Evolutionary conservation across 2,888 invertebrate species (phyloP).

Genomic region (Quadriops clusia): DNA sequence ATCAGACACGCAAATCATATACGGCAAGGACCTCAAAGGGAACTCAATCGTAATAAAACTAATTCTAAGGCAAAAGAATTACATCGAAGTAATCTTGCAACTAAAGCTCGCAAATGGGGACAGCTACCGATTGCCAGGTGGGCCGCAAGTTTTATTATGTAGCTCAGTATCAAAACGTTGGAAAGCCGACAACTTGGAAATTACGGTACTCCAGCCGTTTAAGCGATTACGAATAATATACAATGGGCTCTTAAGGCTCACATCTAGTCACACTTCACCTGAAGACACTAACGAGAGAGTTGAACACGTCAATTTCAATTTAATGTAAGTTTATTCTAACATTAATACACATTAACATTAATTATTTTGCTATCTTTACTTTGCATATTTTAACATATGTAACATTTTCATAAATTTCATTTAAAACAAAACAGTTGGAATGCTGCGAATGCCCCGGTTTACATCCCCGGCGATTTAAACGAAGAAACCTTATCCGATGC

Average conservation of each 20-base stretch:
- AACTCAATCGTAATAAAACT: constrained; percentile 8
- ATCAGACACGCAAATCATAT: constrained; percentile 9
- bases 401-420: constrained; percentile 6
- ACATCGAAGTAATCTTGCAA: constrained; percentile 9
- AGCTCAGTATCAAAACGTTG: constrained; percentile 38
- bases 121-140: constrained; percentile 26
- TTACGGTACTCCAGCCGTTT: constrained; percentile 51
- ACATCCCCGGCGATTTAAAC: constrained; percentile 46
- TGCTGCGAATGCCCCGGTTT: constrained; percentile 37
- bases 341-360: constrained; percentile 1
- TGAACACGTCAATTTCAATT: constrained; percentile 43
- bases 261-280: constrained; percentile 13
- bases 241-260: constrained; percentile 52
- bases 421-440: constrained; percentile 41
- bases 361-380: constrained; percentile 1
- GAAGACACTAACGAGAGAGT: background rate
- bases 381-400: too few relatives aligned
- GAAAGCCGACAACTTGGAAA: constrained; percentile 47
- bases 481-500: constrained; percentile 42
- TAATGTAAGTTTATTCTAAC: constrained; percentile 42
- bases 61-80: constrained; percentile 7
- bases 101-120: constrained; percentile 7
- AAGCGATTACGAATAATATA: constrained; percentile 51
- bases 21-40: constrained; percentile 9
- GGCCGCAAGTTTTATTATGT: constrained; percentile 41